Evolutionary conservation across 2,888 invertebrate species (phyloP), one percentile per base, ranked within the genome.

Genomic region (Sepioteuthis lessoniana): DNA sequence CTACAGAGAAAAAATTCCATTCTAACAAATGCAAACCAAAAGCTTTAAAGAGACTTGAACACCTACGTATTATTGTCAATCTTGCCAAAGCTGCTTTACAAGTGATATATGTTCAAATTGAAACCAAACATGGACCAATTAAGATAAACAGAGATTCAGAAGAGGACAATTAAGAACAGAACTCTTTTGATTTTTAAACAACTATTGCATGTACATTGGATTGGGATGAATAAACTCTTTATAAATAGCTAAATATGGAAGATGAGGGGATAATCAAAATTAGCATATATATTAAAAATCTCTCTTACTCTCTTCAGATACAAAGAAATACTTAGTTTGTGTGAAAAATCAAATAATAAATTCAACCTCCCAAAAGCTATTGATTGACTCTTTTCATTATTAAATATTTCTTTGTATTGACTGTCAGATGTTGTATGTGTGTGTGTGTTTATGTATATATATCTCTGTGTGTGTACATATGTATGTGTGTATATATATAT

Each of bases 231-330:
- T 60, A 60, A 31, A 60, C 60, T 60, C 47, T 47, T 47, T 47
- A 42, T 42, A 42, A 60, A 60, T 60, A 31, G 60, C 31, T 60
- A 60, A 60, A 60, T 60, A 60, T 60, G 31, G 31, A 60, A 60
- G 60, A 31, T 55, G 28, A 31, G 31, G 60, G 21, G 60, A 60
- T 60, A 60, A 60, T 60, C 60, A 31, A 31, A 60, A 60, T 60
- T 60, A 60, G 60, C 60, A 60, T 60, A 60, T 60, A 60, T 60
- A 60, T 60, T 60, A 60, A n/a, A n/a, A 60, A 60, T 60, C 60
- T 60, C 60, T 10, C 60, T 19, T 21, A 1, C 21, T 25, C 28
- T 60, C 31, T 31, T 25, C 31, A 28, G 8, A 4, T 28, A 31
- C 60, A 60, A 60, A 60, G 60, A 60, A 60, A 60, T 31, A 60